Percentiles rank a stretch among this genome's conserved stretches.
Conservation (phyloP, 2,888 invertebrate genomes). For the Dolichomitus sp. region DNA sequence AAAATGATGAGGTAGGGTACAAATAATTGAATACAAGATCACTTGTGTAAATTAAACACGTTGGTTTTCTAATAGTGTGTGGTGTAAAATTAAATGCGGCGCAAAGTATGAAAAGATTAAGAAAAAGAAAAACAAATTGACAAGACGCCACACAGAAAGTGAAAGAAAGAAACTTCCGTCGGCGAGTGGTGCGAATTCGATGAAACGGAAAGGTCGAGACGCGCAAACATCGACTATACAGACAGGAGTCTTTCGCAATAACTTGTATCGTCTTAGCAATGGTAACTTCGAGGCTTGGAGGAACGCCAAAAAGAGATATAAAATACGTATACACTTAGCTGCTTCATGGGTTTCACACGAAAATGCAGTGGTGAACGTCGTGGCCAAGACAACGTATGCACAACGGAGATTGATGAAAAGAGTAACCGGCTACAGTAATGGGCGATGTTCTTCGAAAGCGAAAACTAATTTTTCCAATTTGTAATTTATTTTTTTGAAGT, state of each 20-base stretch:
- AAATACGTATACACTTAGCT: conserved; percentile 24
- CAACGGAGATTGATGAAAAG: conserved; percentile 30
- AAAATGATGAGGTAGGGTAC: too few species aligned
- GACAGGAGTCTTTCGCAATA: conserved; percentile 51
- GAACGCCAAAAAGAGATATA: conserved; percentile 44
- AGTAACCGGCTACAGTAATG: conserved; percentile 5
- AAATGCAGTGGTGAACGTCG: background rate
- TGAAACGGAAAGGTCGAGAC: conserved; percentile 52
- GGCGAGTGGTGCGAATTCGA: conserved; percentile 41
- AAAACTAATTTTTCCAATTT: background rate
- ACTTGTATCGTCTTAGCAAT: conserved; percentile 17
- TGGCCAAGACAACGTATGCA: conserved; percentile 17
- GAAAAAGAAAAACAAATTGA: conserved; percentile 8
- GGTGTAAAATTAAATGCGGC: background rate
- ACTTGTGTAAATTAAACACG: too few species aligned
- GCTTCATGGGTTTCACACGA: conserved; percentile 4
- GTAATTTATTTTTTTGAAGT: too few species aligned
- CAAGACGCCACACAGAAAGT: conserved; percentile 29
- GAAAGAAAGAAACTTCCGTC: conserved; percentile 54
- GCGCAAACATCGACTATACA: conserved; percentile 3
- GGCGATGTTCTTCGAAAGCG: background rate
- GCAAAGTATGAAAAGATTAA: background rate
- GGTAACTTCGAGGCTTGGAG: conserved; percentile 35
- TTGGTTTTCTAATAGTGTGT: too few species aligned
- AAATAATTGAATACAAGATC: too few species aligned